Percentiles rank a stretch among this genome's conserved stretches.
These are phyloP conservation scores for Lerema accius DNA, from an alignment of 1,140 invertebrate genomes.

Conservation along the genomic window DNA sequence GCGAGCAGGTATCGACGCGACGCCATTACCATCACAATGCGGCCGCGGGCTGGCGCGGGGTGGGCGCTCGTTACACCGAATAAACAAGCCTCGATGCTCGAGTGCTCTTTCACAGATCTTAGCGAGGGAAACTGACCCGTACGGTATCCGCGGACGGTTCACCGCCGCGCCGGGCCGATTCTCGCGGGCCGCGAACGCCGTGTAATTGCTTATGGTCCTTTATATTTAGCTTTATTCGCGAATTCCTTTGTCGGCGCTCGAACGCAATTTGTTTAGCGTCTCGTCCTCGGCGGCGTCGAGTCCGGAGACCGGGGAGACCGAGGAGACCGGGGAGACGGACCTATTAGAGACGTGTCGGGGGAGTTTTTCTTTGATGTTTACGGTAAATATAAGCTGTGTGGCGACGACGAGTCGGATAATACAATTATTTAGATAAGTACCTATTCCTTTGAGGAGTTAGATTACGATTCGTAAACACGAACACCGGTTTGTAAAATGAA, in stretches of 20 bases:
- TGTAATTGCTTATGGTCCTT: conserved; percentile 54
- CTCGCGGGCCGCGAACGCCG: conserved; percentile 37
- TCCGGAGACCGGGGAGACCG: no score
- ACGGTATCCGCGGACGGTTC: not conserved
- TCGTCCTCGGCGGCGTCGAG: conserved; percentile 15
- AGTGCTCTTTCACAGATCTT: conserved; percentile 25
- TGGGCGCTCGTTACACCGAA: conserved; percentile 48
- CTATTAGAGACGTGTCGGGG: conserved; percentile 10
- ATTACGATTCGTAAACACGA: not conserved
- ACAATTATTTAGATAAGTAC: not conserved
- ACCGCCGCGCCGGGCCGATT: not conserved
- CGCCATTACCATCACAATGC: conserved; percentile 44
- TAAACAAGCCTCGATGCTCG: conserved; percentile 53
- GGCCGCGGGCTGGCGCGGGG: conserved; percentile 38
- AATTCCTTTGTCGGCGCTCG: conserved; percentile 35
- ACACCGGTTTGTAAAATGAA: no score
- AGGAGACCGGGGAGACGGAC: not conserved
- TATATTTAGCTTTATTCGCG: conserved; percentile 50
- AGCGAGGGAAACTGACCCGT: not conserved
- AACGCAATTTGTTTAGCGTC: conserved; percentile 27
- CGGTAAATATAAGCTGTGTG: conserved; percentile 9
- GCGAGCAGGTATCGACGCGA: conserved; percentile 41
- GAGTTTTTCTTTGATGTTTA: conserved; percentile 5
- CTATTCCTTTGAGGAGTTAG: not conserved
- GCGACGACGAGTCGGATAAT: conserved; percentile 4